Base-by-base conservation (phyloP, 92 coral and sea anemone genomes). In the Virgularia gustaviana region DNA sequence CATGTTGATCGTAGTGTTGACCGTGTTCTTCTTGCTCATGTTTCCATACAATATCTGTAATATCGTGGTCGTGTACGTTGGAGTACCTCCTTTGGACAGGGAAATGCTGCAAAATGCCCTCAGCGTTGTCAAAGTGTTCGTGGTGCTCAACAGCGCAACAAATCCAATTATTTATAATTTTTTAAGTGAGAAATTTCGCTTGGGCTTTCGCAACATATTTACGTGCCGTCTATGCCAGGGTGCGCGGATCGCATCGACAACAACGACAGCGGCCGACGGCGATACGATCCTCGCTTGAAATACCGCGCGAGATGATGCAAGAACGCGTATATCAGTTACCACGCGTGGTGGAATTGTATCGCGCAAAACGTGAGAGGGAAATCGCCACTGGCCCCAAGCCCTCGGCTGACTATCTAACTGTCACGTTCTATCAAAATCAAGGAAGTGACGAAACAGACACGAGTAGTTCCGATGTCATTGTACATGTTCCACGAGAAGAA, bases 91-190 rank as follows among this genome's bases (percentile, higher is more conserved):
- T 16, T 23, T 63, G 6, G 65, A 77, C 19, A 15, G 12, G 4
- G 73, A 80, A 3, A 63, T 32, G 3, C 12, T 73, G 15, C 8
- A 0, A 19, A 18, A 38, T 1, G 30, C 43, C 0, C 36, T 64
- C 11, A 13, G 71, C 11, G 65, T 84, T 30, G 73, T 83, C 6
- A 44, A 31, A 2, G 72, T 91, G 7, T 66, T 88, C 20, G 76
- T 86, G 0, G 73, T 86, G 28, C 76, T 81, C 5, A 80, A 89
- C 43, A 81, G 90, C 67, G 96, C 96, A 2, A 85, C 90, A 71
- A 91, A 91, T 67, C 97, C 97, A 4, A 83, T 91, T 59, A 85
- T 91, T 27, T 91, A 91, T 78, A 91, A 90, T 60, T 91, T 91
- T 61, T 85, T 91, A 72, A 91, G 97, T 77, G 86, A 86, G 45